These are phyloP conservation scores for Netelia virgata DNA, from an alignment of 2,888 invertebrate species.

Conservation along the genomic window DNA sequence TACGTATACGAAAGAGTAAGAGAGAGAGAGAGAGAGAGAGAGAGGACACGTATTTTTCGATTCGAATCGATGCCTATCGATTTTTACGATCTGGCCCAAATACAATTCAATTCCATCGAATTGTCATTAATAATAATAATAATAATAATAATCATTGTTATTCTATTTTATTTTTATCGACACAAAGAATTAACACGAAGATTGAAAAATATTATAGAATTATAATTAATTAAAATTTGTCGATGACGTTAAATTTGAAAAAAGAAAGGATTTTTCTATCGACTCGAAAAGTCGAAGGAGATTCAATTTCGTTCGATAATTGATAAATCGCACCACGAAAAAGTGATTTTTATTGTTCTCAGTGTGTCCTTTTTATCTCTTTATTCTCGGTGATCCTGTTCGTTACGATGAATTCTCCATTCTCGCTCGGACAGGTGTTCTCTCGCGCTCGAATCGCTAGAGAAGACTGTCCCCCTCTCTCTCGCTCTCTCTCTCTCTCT, in stretches of 20 bases:
- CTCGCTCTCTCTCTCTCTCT: conserved; percentile 21
- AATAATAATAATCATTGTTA: no score
- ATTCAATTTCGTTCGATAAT: no score
- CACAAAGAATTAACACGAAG: no score
- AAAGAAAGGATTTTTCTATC: no score
- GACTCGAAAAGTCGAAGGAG: no score
- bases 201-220: no score
- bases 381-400: conserved; percentile 51
- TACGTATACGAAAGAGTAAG: neutral
- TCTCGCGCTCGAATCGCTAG: conserved; percentile 54
- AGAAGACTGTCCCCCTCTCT: conserved; percentile 18
- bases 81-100: neutral
- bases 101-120: neutral
- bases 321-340: no score
- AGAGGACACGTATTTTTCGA: neutral
- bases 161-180: no score
- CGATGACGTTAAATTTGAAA: no score
- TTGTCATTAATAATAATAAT: no score
- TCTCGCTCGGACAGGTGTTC: conserved; percentile 64
- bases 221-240: no score
- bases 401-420: conserved; percentile 43
- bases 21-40: neutral
- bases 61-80: neutral
- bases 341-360: neutral
- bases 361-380: conserved; percentile 13